These are phyloP conservation scores for Catharus bicknelli DNA, from an alignment of 2,113 vertebrate species.

Conservation along the genomic window DNA sequence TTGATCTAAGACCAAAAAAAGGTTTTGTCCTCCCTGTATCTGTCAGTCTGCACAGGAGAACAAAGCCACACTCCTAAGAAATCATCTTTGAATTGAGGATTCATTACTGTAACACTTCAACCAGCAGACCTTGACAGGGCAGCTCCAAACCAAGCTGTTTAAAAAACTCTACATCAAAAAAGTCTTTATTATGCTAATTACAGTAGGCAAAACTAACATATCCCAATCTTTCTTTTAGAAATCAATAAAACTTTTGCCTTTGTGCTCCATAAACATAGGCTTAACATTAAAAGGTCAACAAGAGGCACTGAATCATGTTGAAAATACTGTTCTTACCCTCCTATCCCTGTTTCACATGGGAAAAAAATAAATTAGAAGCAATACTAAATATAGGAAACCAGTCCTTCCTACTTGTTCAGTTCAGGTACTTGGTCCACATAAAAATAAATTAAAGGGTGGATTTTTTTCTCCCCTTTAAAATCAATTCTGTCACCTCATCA, in stretches of 20 bases:
- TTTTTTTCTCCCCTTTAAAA: background rate
- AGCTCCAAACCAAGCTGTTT: background rate
- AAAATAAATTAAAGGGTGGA: background rate
- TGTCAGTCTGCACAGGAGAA: background rate
- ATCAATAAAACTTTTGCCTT: background rate
- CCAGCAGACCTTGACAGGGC: background rate
- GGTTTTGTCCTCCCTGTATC: background rate
- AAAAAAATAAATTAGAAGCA: background rate
- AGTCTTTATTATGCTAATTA: background rate
- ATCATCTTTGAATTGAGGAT: background rate
- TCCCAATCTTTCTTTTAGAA: background rate
- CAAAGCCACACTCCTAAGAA: slow-evolving; percentile 2
- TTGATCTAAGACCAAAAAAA: background rate
- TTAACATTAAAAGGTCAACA: background rate
- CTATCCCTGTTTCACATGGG: background rate
- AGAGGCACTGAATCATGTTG: background rate
- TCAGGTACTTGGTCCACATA: background rate
- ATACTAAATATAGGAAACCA: background rate
- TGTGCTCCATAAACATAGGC: background rate
- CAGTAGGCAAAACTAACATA: background rate
- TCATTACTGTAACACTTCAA: background rate
- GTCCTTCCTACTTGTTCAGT: background rate
- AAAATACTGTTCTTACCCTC: background rate
- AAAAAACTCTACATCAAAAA: background rate
- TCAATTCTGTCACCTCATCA: background rate